Evolutionary conservation across 2,888 invertebrate species (phyloP).

Genomic region (Diloba caeruleocephala): DNA sequence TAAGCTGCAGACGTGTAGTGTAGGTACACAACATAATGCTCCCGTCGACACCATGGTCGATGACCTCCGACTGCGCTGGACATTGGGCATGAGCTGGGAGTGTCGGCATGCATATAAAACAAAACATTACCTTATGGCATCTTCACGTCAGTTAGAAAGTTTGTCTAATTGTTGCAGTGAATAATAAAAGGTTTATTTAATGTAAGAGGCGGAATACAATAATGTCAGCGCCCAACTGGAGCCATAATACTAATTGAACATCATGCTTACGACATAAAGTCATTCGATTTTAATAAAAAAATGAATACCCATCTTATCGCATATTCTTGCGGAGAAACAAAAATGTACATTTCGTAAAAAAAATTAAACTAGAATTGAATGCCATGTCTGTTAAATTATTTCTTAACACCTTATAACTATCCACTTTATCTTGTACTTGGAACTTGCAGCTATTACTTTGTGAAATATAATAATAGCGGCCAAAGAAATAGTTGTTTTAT

Average conservation of each 20-base stretch:
- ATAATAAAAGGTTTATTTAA: too few species aligned
- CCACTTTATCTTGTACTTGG: constrained; percentile 31
- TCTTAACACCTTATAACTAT: constrained; percentile 30
- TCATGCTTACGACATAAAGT: too few species aligned
- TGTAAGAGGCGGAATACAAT: too few species aligned
- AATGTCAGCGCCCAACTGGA: too few species aligned
- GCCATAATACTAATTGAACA: too few species aligned
- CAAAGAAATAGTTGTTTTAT: constrained; percentile 55
- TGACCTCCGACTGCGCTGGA: constrained; percentile 71
- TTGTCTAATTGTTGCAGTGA: constrained; percentile 1
- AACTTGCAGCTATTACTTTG: constrained; percentile 44
- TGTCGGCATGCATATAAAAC: constrained; percentile 74
- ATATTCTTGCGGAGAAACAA: background rate
- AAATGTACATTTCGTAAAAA: background rate
- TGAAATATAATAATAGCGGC: constrained; percentile 44
- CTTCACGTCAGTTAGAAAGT: constrained; percentile 44
- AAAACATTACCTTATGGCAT: constrained; percentile 51
- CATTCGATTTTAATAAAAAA: too few species aligned
- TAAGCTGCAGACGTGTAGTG: constrained; percentile 41
- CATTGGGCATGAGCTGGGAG: constrained; percentile 70
- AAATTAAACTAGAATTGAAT: constrained; percentile 4
- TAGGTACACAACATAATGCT: constrained; percentile 51
- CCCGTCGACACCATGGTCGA: constrained; percentile 70
- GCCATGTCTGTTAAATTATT: constrained; percentile 13
- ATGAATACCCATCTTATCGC: constrained; percentile 1